These are phyloP conservation scores for Hypsibius dujardini DNA, from an alignment of 1,140 invertebrate genomes.

Conservation along the genomic window DNA sequence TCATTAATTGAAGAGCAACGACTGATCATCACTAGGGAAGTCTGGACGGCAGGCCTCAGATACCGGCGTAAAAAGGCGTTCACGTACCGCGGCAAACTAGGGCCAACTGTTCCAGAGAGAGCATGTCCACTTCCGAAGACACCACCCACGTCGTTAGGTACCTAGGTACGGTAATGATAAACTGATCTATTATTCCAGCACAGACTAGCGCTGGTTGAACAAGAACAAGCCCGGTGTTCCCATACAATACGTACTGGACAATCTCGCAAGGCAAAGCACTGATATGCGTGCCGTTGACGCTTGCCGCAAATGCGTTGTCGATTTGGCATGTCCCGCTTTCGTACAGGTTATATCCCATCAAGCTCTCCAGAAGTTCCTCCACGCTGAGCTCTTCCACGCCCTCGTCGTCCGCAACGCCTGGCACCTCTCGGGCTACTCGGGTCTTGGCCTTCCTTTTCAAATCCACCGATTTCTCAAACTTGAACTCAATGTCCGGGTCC, in stretches of 20 bases:
- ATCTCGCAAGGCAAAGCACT: slow-evolving; percentile 65
- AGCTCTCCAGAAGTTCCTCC: slow-evolving; percentile 22
- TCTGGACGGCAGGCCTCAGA: too few species aligned
- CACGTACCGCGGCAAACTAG: slow-evolving; percentile 56
- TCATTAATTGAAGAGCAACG: too few species aligned
- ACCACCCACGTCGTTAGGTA: slow-evolving; percentile 69
- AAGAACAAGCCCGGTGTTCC: too few species aligned
- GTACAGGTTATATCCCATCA: slow-evolving; percentile 25
- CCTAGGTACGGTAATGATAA: too few species aligned
- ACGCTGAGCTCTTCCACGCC: neutral
- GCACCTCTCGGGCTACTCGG: slow-evolving; percentile 31
- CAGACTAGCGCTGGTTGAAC: too few species aligned
- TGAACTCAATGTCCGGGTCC: slow-evolving; percentile 67
- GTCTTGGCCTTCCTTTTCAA: slow-evolving; percentile 32
- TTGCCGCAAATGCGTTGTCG: slow-evolving; percentile 28
- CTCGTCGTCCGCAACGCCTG: slow-evolving; percentile 20
- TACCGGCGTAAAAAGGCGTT: too few species aligned
- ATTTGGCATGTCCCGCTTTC: slow-evolving; percentile 27
- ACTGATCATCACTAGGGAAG: too few species aligned
- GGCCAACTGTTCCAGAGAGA: slow-evolving; percentile 56
- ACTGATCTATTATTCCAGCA: too few species aligned
- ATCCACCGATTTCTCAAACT: slow-evolving; percentile 43
- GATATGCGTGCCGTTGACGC: slow-evolving; percentile 49
- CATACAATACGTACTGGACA: slow-evolving; percentile 55
- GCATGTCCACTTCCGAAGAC: slow-evolving; percentile 61